Base-by-base conservation (phyloP, 2,797 vertebrate species). In the Champsocephalus esox region DNA sequence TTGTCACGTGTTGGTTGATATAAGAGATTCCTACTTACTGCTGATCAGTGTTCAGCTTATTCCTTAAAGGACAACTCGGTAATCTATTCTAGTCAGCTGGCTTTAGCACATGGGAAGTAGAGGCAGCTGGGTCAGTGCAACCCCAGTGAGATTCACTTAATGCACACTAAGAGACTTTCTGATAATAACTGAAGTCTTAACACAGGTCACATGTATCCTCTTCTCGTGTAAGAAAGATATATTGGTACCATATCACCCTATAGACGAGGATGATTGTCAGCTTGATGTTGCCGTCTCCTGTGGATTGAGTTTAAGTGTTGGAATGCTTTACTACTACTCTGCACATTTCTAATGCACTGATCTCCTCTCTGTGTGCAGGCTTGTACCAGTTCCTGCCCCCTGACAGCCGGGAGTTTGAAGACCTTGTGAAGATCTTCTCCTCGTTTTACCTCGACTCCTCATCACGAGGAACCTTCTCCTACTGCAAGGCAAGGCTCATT, bases 361-460 rank as follows among this genome's bases (percentile, higher is more conserved):
- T 71, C 69, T 2, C 28, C 44, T 57, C n/a, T 81, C 7, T 83
- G 28, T 83, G 17, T 56, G 43, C 90, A 99, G 97, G 96, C 52
- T 95, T 99, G 85, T 97, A 98, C 87, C 96, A 98, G 86, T 94
- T 94, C 73, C 83, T 99, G 84, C 80, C 85, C 79, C 89, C 95
- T 55, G 96, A 95, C 60, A 96, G 97, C 80, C 95, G 98, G 85
- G 98, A 99, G 92, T 98, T 97, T 91, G 96, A 98, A 68, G 97
- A 98, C 74, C 83, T 99, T 68, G 87, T 97, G 90, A 98, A 96
- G 93, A 95, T 96, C 65, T 89, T 99, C 13, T 96, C 96, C 80
- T 95, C 96, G 1, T 97, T 95, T 85, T 98, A 96, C 91, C 91
- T 99, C 82, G 97, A 98, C 70, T 48, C 89, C 3, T 93, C 86